Conservation (phyloP, 1,140 invertebrate genomes). For the Luehdorfia chinensis region DNA sequence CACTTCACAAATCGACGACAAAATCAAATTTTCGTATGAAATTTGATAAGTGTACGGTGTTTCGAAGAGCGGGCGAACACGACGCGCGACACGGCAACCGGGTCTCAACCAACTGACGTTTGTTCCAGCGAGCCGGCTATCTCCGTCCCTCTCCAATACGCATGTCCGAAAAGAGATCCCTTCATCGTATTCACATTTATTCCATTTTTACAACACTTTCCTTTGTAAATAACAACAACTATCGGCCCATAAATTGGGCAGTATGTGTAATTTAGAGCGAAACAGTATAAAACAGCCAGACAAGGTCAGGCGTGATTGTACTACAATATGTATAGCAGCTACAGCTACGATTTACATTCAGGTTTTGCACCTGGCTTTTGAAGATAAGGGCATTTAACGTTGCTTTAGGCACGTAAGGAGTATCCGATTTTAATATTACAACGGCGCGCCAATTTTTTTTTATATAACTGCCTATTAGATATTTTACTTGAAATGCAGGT, state of each 20-base stretch:
- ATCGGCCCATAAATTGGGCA: conserved; percentile 8
- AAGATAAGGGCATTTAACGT: conserved; percentile 42
- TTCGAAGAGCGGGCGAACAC: conserved; percentile 25
- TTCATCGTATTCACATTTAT: conserved; percentile 48
- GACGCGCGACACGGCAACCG: conserved; percentile 46
- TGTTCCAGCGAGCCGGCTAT: conserved; percentile 37
- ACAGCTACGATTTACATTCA: conserved; percentile 36
- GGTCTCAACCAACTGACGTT: conserved; percentile 51
- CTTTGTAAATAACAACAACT: conserved; percentile 27
- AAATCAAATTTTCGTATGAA: conserved; percentile 75
- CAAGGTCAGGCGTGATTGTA: conserved; percentile 54
- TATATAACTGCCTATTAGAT: too few relatives aligned
- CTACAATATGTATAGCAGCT: conserved; percentile 35
- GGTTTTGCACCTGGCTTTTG: conserved; percentile 48
- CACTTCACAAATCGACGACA: conserved; percentile 67
- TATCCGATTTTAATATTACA: conserved; percentile 22
- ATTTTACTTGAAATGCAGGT: too few relatives aligned
- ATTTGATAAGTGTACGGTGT: conserved; percentile 69
- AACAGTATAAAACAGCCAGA: conserved; percentile 22
- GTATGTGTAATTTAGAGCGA: conserved; percentile 25
- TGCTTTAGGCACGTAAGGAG: conserved; percentile 22
- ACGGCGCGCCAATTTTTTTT: conserved; percentile 11
- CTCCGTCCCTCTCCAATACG: conserved; percentile 62
- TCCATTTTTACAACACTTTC: conserved; percentile 39
- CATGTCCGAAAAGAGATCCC: conserved; percentile 63